Evolutionary conservation across 2,113 vertebrate species (phyloP), one percentile per base, ranked within the genome.

Genomic region (Mola mola): DNA sequence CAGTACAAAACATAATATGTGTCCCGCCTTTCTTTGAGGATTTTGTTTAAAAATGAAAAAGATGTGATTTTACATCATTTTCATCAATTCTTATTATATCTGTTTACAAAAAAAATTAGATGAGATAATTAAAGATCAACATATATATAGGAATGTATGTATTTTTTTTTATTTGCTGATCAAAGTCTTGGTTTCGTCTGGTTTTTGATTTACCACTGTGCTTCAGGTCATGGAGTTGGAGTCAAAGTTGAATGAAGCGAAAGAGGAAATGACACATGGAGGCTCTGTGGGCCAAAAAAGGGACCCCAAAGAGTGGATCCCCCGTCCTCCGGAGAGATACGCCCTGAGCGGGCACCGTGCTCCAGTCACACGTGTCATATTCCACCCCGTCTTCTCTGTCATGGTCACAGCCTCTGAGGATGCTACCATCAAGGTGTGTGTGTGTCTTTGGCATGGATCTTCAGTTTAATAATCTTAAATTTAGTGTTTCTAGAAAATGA

Each of bases 241-340:
- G 90, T 99, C 96, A 0, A 99, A 99, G 78, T 86, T 99, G 87
- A 99, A 98, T 72, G 97, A 99, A 89, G 97, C 96, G 4, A 99
- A 99, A 89, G 97, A 98, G 91, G 97, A 99, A 83, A 98, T 99
- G 88, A 98, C 96, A 74, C 95, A 95, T 8, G 96, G 96, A 76
- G 97, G 95, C 50, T 92, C 97, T 20, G 94, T 98, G 74, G 95
- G 93, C 66, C 97, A 97, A 84, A 98, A 98, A 88, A 92, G 96
- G 84, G 97, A 99, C 89, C 97, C 97, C 74, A 99, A 98, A 85
- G 97, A 99, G 89, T 99, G 97, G 97, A 99, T 99, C 88, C 97
- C 97, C 62, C 96, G 97, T 66, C 97, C 97, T 60, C 97, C 97
- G 48, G 96, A 99, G 91, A 96, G 96, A 88, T 99, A 99, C 1